Conservation (phyloP, 2,888 invertebrate species). For the Pandemis corylana region DNA sequence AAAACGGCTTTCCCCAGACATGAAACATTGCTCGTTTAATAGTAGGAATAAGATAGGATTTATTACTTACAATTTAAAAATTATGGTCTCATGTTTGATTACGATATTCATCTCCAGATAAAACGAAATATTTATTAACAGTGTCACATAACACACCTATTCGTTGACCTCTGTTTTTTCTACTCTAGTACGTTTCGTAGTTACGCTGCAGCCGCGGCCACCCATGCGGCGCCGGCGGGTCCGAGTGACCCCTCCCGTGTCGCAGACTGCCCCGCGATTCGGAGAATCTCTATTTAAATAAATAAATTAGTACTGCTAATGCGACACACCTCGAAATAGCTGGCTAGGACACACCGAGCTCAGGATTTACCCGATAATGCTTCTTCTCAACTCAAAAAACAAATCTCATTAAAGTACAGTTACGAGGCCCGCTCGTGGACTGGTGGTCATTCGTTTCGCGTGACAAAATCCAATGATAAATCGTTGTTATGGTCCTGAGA, state of each 20-base stretch:
- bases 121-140: neutral
- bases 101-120: neutral
- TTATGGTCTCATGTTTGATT: neutral
- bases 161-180: slow-evolving; percentile 10
- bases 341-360: slow-evolving; percentile 12
- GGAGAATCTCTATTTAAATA: slow-evolving; percentile 42
- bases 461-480: slow-evolving; percentile 77
- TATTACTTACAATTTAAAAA: neutral
- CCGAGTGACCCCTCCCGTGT: slow-evolving; percentile 48
- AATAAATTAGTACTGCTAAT: slow-evolving; percentile 38
- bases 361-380: slow-evolving; percentile 28
- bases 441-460: slow-evolving; percentile 59
- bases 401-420: slow-evolving; percentile 65
- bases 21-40: too few species aligned
- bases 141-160: neutral
- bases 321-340: slow-evolving; percentile 27
- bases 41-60: neutral
- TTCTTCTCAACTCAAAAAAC: slow-evolving; percentile 48
- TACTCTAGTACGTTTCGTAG: slow-evolving; percentile 10
- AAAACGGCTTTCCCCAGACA: too few species aligned
- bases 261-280: slow-evolving; percentile 44
- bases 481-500: slow-evolving; percentile 64
- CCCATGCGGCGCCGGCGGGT: slow-evolving; percentile 56
- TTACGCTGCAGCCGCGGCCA: slow-evolving; percentile 52
- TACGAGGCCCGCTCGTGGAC: slow-evolving; percentile 59